A percentile compares a stretch with the other conserved stretches of the same genome.
These are phyloP conservation scores for Drosophila nigricruria DNA, from an alignment of 2,888 invertebrate species.

Conservation along the genomic window DNA sequence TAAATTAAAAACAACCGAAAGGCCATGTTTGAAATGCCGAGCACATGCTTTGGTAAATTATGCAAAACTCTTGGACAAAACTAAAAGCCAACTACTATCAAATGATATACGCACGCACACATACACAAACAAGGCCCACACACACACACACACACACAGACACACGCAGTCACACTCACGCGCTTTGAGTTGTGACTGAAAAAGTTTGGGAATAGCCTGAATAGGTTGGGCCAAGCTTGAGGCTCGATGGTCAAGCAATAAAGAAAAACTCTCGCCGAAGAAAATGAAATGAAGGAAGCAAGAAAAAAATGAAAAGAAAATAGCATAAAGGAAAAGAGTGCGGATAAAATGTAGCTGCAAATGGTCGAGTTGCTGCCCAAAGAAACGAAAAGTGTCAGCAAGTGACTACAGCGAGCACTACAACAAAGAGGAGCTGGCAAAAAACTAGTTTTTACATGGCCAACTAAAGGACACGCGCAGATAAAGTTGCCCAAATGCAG, in stretches of 20 bases:
- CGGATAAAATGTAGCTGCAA: constrained; percentile 67
- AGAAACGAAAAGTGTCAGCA: constrained; percentile 75
- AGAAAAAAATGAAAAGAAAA: constrained; percentile 2
- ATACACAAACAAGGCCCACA: constrained; percentile 22
- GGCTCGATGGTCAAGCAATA: constrained; percentile 69
- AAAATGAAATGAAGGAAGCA: constrained; percentile 33
- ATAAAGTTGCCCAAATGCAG: constrained; percentile 62
- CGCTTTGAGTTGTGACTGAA: constrained; percentile 23
- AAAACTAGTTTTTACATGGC: constrained; percentile 60
- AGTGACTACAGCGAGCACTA: constrained; percentile 51
- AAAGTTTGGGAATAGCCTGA: constrained; percentile 33
- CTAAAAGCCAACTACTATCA: constrained; percentile 51
- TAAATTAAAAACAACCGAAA: constrained; percentile 46
- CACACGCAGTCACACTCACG: background rate
- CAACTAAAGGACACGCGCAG: constrained; percentile 50
- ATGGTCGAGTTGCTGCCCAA: constrained; percentile 50
- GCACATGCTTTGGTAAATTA: constrained; percentile 54
- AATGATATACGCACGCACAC: constrained; percentile 22
- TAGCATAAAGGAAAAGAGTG: constrained; percentile 16
- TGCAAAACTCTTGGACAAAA: constrained; percentile 61
- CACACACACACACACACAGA: constrained; percentile 20
- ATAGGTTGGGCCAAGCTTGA: constrained; percentile 31
- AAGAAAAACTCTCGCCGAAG: constrained; percentile 59
- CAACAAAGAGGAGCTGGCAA: constrained; percentile 36
- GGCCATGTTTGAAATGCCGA: constrained; percentile 48